Percentiles rank a stretch among this genome's conserved stretches.
These are phyloP conservation scores for Syngnathus acus DNA, from an alignment of 2,797 vertebrate species.

Conservation along the genomic window DNA sequence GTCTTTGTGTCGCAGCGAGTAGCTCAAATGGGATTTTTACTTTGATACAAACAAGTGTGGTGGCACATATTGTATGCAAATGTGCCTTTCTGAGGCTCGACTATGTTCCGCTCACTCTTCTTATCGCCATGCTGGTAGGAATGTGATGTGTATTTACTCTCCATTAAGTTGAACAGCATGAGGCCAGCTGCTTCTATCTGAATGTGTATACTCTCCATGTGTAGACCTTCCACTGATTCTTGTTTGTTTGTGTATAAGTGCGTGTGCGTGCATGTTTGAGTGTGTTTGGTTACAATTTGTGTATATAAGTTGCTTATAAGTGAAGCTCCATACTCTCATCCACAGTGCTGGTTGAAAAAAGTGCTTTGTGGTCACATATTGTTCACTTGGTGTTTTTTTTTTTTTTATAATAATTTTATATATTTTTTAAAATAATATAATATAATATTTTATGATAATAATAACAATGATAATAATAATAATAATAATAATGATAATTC, in stretches of 20 bases:
- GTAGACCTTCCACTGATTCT: constrained; percentile 11
- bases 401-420: no score
- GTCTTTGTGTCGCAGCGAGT: background rate
- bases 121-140: constrained; percentile 9
- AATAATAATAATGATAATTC: no score
- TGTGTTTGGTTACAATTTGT: no score
- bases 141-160: constrained; percentile 22
- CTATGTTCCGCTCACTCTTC: constrained; percentile 5
- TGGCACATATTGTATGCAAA: background rate
- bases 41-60: background rate
- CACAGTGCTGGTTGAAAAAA: no score
- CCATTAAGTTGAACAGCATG: constrained; percentile 32
- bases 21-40: background rate
- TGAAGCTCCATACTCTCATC: no score
- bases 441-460: no score
- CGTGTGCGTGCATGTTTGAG: background rate
- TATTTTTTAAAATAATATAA: no score
- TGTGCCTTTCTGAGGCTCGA: background rate
- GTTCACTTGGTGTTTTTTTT: no score
- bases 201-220: constrained; percentile 22
- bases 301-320: no score
- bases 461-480: no score
- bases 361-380: no score
- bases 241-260: constrained; percentile 11
- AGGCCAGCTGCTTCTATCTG: constrained; percentile 18